Percentiles rank a stretch among this genome's conserved stretches.
Evolutionary conservation across 2,888 invertebrate genomes (phyloP).

Genomic region (Polyommatus iphigenia): DNA sequence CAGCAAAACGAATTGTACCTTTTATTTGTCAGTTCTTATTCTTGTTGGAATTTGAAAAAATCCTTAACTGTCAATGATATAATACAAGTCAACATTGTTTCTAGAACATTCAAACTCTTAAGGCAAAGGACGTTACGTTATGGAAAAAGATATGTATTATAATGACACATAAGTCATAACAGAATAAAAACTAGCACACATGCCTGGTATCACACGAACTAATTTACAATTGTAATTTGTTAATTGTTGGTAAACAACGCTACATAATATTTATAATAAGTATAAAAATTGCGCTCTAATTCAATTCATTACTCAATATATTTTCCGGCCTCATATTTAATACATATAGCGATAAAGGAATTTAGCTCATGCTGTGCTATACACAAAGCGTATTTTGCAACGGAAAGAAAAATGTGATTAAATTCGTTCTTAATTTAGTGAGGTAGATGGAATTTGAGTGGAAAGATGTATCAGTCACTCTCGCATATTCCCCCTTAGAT

Average conservation of each 20-base stretch:
- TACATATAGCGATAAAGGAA: background rate
- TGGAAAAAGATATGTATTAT: constrained; percentile 14
- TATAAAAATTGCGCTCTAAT: constrained; percentile 8
- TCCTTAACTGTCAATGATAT: too few species aligned
- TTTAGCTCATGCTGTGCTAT: background rate
- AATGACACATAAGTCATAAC: constrained; percentile 1
- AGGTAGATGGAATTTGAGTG: too few species aligned
- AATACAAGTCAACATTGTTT: background rate
- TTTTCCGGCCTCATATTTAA: background rate
- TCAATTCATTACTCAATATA: background rate
- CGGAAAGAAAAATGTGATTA: background rate
- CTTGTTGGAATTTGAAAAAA: too few species aligned
- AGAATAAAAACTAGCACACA: background rate
- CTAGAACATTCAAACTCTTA: background rate
- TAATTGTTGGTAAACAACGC: constrained; percentile 1
- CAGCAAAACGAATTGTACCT: too few species aligned
- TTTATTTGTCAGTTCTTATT: too few species aligned
- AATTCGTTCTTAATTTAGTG: background rate
- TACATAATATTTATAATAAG: constrained; percentile 22
- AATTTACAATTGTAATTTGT: constrained; percentile 1
- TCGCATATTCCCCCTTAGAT: too few species aligned
- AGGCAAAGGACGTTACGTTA: background rate
- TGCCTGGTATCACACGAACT: background rate
- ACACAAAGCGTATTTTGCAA: background rate
- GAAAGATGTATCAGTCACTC: too few species aligned